phyloP scores from a whole-genome alignment of 2,888 invertebrate species.

The Spilosoma lubricipeda region DNA sequence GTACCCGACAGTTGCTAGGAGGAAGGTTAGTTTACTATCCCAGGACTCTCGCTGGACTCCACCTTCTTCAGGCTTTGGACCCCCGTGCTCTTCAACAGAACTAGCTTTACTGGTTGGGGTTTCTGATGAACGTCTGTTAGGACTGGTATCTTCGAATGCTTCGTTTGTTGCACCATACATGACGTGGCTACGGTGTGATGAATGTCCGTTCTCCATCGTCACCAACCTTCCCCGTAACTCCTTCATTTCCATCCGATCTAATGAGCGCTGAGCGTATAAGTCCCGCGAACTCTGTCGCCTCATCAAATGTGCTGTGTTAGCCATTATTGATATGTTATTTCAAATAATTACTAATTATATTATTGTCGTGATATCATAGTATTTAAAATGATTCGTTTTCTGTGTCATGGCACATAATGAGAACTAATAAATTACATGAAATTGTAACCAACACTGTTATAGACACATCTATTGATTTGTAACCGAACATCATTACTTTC shows the following conservation, averaged over 20 bases:
- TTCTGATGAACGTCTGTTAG: slow-evolving; percentile 74
- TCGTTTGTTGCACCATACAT: slow-evolving; percentile 96
- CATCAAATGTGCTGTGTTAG: slow-evolving; percentile 95
- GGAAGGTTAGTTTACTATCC: slow-evolving; percentile 97
- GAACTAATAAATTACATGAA: slow-evolving; percentile 65
- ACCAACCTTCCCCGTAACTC: slow-evolving; percentile 94
- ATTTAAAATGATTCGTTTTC: slow-evolving; percentile 68
- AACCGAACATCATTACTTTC: slow-evolving; percentile 58
- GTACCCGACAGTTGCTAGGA: slow-evolving; percentile 97
- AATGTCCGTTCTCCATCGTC: slow-evolving; percentile 88
- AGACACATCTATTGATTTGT: slow-evolving; percentile 59
- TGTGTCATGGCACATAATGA: slow-evolving; percentile 78
- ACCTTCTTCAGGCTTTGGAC: slow-evolving; percentile 89
- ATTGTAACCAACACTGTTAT: slow-evolving; percentile 58
- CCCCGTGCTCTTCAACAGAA: slow-evolving; percentile 88
- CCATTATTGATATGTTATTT: slow-evolving; percentile 86
- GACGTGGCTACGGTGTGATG: slow-evolving; percentile 78
- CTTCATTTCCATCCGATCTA: slow-evolving; percentile 94
- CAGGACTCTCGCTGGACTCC: slow-evolving; percentile 95
- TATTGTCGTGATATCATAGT: slow-evolving; percentile 58
- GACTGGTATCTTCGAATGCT: slow-evolving; percentile 88
- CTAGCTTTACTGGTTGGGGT: slow-evolving; percentile 87
- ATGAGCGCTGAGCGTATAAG: slow-evolving; percentile 91
- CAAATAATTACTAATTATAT: slow-evolving; percentile 39
- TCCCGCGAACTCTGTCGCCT: slow-evolving; percentile 96